Conservation (phyloP, 2,113 vertebrate species). For the Acanthochromis polyacanthus region DNA sequence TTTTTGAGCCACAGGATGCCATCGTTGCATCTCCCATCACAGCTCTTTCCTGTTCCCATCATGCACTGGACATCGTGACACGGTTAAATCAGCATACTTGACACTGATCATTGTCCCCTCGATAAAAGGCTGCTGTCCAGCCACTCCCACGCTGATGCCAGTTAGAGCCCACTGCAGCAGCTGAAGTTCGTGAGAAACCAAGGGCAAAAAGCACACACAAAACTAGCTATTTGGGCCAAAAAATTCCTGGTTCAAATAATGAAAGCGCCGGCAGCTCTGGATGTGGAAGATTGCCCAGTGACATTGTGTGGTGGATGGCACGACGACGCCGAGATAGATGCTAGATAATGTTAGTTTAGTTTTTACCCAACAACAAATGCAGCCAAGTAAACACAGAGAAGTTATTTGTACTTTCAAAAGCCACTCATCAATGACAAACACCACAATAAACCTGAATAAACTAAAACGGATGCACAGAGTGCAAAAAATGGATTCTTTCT, state of each 20-base stretch:
- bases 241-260: constrained; percentile 7
- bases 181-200: constrained; percentile 11
- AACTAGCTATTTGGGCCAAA: constrained; percentile 1
- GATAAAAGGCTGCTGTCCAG: constrained; percentile 32
- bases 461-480: too few species aligned
- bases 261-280: background rate
- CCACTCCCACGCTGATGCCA: background rate
- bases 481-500: too few species aligned
- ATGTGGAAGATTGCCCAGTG: background rate
- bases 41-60: constrained; percentile 25
- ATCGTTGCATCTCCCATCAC: constrained; percentile 44
- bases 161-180: background rate
- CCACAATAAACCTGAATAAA: background rate
- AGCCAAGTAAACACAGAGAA: too few species aligned
- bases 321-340: too few species aligned
- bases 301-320: background rate
- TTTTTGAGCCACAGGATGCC: constrained; percentile 40
- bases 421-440: too few species aligned
- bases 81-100: constrained; percentile 48
- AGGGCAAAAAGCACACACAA: constrained; percentile 4
- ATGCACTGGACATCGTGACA: constrained; percentile 39
- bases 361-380: too few species aligned
- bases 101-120: constrained; percentile 41
- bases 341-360: too few species aligned
- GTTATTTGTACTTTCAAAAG: too few species aligned